Percentiles rank a stretch among this genome's conserved stretches.
Evolutionary conservation across 2,888 invertebrate genomes (phyloP).

Genomic region (Diaperis boleti): DNA sequence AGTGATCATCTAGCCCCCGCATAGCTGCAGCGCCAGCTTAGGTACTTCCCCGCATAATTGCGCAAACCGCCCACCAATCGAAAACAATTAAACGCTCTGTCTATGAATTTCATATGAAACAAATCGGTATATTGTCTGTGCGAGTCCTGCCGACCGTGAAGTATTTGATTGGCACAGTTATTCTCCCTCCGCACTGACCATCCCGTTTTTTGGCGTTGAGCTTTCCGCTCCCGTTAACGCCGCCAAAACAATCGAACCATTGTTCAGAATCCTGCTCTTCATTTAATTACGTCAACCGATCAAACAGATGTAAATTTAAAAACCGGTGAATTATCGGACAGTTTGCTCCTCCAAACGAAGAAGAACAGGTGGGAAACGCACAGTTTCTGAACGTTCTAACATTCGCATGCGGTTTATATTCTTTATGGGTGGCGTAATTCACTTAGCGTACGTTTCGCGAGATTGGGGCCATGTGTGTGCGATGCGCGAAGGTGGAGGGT

Average conservation of each 20-base stretch:
- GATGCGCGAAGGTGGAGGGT: no score
- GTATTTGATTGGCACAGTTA: conserved; percentile 59
- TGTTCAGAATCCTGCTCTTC: conserved; percentile 48
- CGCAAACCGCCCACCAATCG: conserved; percentile 21
- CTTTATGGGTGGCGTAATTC: conserved; percentile 57
- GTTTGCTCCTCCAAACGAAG: background rate
- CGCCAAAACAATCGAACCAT: conserved; percentile 50
- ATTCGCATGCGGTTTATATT: conserved; percentile 61
- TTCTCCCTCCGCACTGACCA: conserved; percentile 43
- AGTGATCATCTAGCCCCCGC: no score
- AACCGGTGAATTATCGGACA: no score
- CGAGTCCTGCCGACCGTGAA: conserved; percentile 55
- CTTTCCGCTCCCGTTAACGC: conserved; percentile 39
- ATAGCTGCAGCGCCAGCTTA: no score
- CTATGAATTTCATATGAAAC: conserved; percentile 45
- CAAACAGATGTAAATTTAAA: background rate
- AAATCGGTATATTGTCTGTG: conserved; percentile 55
- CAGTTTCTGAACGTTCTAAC: conserved; percentile 61
- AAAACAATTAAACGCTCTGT: conserved; percentile 42
- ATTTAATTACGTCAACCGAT: conserved; percentile 20
- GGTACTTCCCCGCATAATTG: conserved; percentile 1
- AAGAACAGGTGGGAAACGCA: conserved; percentile 62
- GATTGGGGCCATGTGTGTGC: conserved; percentile 31
- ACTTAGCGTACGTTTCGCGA: conserved; percentile 41
- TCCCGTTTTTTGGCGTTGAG: conserved; percentile 42